Percentiles rank a stretch among this genome's conserved stretches.
phyloP scores from a whole-genome alignment of 1,140 invertebrate species.

The Atta texana region DNA sequence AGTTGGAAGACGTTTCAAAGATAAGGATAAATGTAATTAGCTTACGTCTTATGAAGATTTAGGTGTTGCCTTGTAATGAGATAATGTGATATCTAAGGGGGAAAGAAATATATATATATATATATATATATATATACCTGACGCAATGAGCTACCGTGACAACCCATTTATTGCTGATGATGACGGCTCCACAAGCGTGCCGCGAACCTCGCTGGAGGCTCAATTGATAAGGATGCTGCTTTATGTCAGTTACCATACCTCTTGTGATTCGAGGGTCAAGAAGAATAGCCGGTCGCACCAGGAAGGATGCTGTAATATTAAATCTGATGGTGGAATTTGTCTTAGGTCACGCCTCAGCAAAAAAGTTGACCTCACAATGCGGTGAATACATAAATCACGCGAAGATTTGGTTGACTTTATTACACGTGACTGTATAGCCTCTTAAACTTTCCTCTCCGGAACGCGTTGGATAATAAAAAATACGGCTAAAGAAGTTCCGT shows the following conservation, averaged over 20 bases:
- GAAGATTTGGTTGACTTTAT: slow-evolving; percentile 48
- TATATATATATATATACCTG: slow-evolving; percentile 60
- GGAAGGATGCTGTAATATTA: slow-evolving; percentile 46
- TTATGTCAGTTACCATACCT: slow-evolving; percentile 76
- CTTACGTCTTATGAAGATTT: slow-evolving; percentile 10
- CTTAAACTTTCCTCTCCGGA: neutral
- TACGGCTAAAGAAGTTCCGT: slow-evolving; percentile 16
- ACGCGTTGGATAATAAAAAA: slow-evolving; percentile 25
- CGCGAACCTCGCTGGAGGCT: slow-evolving; percentile 50
- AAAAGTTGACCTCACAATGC: slow-evolving; percentile 42
- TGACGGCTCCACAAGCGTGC: slow-evolving; percentile 86
- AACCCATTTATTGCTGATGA: slow-evolving; percentile 84
- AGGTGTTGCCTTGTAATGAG: neutral
- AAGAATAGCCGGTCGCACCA: neutral
- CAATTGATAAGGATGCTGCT: slow-evolving; percentile 82
- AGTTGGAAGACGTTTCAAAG: slow-evolving; percentile 14
- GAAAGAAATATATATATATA: neutral
- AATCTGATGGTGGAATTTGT: slow-evolving; percentile 49
- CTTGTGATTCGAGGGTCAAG: slow-evolving; percentile 78
- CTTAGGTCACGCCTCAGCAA: slow-evolving; percentile 37
- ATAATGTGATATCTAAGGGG: slow-evolving; percentile 4
- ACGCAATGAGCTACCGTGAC: slow-evolving; percentile 87
- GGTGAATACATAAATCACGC: slow-evolving; percentile 50
- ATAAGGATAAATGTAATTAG: slow-evolving; percentile 34
- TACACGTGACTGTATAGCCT: slow-evolving; percentile 5